These are phyloP conservation scores for Fundulus diaphanus DNA, from an alignment of 2,797 vertebrate species.

Conservation along the genomic window DNA sequence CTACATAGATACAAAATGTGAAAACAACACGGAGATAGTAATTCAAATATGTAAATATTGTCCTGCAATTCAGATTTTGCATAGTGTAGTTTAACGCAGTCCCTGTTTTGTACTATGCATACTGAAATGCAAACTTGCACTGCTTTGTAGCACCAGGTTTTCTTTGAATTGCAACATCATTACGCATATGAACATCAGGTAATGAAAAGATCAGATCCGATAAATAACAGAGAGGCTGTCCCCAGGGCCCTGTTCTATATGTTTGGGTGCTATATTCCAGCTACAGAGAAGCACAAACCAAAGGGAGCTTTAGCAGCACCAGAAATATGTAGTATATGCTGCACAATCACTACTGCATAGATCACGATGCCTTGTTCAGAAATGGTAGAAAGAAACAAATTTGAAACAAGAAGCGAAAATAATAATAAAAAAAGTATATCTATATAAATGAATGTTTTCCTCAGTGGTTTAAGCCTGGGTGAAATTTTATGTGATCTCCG, in stretches of 20 bases:
- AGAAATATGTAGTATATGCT: constrained; percentile 76
- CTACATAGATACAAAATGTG: constrained; percentile 39
- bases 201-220: constrained; percentile 46
- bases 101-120: constrained; percentile 75
- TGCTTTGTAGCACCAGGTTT: constrained; percentile 75
- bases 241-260: constrained; percentile 67
- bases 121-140: constrained; percentile 72
- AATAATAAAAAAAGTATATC: constrained; percentile 51
- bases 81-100: constrained; percentile 52
- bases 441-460: constrained; percentile 80
- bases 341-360: constrained; percentile 83
- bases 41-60: constrained; percentile 66
- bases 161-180: constrained; percentile 62
- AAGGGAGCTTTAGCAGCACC: constrained; percentile 82
- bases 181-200: constrained; percentile 70
- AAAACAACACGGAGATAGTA: constrained; percentile 34
- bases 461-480: constrained; percentile 73
- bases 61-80: constrained; percentile 48
- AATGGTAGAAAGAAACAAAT: constrained; percentile 52
- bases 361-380: constrained; percentile 81
- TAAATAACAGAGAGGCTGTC: constrained; percentile 56
- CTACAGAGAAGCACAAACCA: constrained; percentile 87
- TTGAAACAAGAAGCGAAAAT: constrained; percentile 15
- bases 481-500: constrained; percentile 71
- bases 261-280: constrained; percentile 81